phyloP scores from a whole-genome alignment of 2,797 vertebrate species.

The Halcyon badia region DNA sequence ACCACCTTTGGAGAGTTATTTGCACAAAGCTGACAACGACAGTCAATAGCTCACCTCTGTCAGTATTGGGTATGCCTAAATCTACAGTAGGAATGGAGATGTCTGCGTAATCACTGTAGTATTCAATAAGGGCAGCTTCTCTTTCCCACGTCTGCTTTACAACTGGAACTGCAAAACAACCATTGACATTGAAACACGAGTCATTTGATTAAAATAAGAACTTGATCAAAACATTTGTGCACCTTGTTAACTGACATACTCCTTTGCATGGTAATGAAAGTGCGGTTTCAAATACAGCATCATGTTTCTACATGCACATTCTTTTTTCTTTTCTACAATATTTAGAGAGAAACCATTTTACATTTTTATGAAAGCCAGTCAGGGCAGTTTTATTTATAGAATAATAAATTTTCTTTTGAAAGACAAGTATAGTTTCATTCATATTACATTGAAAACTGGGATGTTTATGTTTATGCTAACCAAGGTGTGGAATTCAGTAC shows the following conservation, averaged over 20 bases:
- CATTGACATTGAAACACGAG: not conserved
- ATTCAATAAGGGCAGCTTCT: slow-evolving; percentile 88
- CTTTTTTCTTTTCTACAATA: not conserved
- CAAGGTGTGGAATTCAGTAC: not conserved
- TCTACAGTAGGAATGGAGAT: slow-evolving; percentile 90
- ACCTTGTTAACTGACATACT: not conserved
- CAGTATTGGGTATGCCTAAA: slow-evolving; percentile 94
- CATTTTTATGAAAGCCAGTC: not conserved
- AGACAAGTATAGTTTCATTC: not conserved
- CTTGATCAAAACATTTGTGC: not conserved
- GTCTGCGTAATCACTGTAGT: slow-evolving; percentile 94
- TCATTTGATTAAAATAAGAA: not conserved
- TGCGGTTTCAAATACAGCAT: not conserved
- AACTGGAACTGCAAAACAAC: slow-evolving; percentile 88
- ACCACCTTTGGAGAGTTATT: not conserved
- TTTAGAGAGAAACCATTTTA: not conserved
- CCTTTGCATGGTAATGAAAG: not conserved
- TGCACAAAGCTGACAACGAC: not conserved
- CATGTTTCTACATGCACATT: not conserved
- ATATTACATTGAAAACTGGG: not conserved
- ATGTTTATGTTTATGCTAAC: not conserved
- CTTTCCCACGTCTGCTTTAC: slow-evolving; percentile 96
- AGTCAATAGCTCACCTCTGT: slow-evolving; percentile 87
- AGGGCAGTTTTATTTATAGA: not conserved
- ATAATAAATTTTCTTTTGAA: not conserved